Base-by-base conservation (phyloP, 2,113 vertebrate species). In the Chaetorhynchus papuensis region DNA sequence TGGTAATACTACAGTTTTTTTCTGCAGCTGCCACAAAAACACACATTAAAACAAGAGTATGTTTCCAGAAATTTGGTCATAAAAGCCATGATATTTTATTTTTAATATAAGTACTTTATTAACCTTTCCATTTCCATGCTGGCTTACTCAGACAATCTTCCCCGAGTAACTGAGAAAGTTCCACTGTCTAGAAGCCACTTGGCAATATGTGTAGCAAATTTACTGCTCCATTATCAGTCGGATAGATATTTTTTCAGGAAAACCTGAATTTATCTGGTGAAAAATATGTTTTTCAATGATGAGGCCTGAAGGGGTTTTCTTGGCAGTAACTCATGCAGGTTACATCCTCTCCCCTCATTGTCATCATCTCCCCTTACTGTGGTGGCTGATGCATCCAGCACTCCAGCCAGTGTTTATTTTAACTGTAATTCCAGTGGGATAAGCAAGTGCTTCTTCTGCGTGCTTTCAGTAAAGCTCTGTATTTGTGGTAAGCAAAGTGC, bases 361-460 rank as follows among this genome's bases (percentile, higher is more conserved):
- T 64, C 41, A 57, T 42, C 20, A 13, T 41, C 39, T 63, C 24
- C 28, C 21, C 6, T 74, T 24, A 4, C 10, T 65, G 53, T 4
- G 1, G 13, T 31, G 39, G 45, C 30, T 2, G 2, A 42, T 23
- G 44, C 26, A 41, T 30, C 30, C 56, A 88, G 18, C n/a, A 3
- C 16, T 69, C 53, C 53, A 68, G 41, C n/a, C 39, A 37, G 19
- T 35, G 26, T 39, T 83, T 30, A 24, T 77, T 56, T 87, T 37
- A 31, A 27, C 41, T 31, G 26, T 31, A 42, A 16, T 69, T 93
- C 60, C 81, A 91, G 45, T 1, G 7, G 49, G 49, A 76, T 49
- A 56, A 84, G 47, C 23, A 65, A 79, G 28, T 24, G 19, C 35
- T 85, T 13, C 30, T 21, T 84, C 49, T 16, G 0, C 0, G 0